Base-by-base conservation (phyloP, 1,140 invertebrate genomes). In the Delia radicum region DNA sequence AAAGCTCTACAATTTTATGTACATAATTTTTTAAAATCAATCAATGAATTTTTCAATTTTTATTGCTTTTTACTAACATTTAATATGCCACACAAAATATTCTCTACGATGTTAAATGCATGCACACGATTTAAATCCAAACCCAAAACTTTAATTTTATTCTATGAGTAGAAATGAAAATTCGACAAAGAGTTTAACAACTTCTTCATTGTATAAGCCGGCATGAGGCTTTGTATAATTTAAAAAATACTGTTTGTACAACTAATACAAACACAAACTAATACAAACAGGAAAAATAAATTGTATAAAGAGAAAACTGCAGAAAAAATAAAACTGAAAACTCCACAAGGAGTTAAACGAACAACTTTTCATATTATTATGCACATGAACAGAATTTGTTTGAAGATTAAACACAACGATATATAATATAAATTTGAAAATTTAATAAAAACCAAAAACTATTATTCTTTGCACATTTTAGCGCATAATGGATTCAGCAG, bases 401-500 rank as follows among this genome's bases (percentile, higher is more conserved):
- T 42, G n/a, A 42, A 42, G 37, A 42, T 42, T 42, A 42, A 55
- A 55, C n/a, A 55, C 15, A 48, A n/a, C 13, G 46, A 18, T 5
- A 18, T 4, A 55, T 18, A 48, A 48, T 48, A 2, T 18, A 48
- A 48, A 18, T 48, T n/a, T n/a, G n/a, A n/a, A n/a, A n/a, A n/a
- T n/a, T n/a, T n/a, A n/a, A n/a, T n/a, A n/a, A n/a, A n/a, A n/a
- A n/a, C n/a, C 8, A 37, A 13, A 37, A 37, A 10, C 1, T 1
- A 37, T 37, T 33, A 33, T 73, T 74, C 65, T 62, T 24, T 55
- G 15, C 61, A 13, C n/a, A 79, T 74, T 80, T 7, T 88, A 96
- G 94, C 91, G 93, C 78, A 91, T 95, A 82, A 94, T 95, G 92
- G 94, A 95, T 84, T 94, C 92, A 3, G 94, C 94, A 0, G 94